phyloP scores from a whole-genome alignment of 2,888 invertebrate species.

The Cheilosia soror region DNA sequence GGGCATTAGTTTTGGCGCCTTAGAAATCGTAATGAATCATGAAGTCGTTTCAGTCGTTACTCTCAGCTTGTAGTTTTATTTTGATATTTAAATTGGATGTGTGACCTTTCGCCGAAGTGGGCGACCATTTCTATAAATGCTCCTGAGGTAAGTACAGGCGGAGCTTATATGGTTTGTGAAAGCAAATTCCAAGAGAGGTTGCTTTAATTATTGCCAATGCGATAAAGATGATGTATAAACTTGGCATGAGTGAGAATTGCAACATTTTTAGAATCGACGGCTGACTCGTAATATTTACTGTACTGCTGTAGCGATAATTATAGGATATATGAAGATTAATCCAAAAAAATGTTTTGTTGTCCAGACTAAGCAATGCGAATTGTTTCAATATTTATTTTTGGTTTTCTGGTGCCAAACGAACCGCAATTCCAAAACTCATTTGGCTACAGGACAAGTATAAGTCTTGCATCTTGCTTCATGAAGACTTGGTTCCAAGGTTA shows the following conservation, averaged over 20 bases:
- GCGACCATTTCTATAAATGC: slow-evolving; percentile 8
- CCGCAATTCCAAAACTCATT: too few species aligned
- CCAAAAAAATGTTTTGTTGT: too few species aligned
- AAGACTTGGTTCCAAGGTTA: too few species aligned
- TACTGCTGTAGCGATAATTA: too few species aligned
- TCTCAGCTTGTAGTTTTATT: neutral
- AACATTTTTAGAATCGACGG: neutral
- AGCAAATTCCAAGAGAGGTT: neutral
- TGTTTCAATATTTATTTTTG: too few species aligned
- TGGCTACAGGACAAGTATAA: too few species aligned
- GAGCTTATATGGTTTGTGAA: neutral
- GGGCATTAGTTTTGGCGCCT: too few species aligned
- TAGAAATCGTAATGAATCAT: too few species aligned
- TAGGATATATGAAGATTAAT: too few species aligned
- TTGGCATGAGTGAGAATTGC: neutral
- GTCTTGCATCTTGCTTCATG: too few species aligned
- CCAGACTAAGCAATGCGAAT: too few species aligned
- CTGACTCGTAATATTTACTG: neutral
- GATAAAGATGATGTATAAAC: neutral
- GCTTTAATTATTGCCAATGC: neutral
- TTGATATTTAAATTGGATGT: neutral
- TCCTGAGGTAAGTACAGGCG: neutral
- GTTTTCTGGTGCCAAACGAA: too few species aligned
- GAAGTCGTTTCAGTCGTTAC: neutral
- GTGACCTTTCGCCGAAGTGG: slow-evolving; percentile 24